A percentile compares a stretch with the other conserved stretches of the same genome.
Evolutionary conservation across 2,888 invertebrate genomes (phyloP).

Genomic region (Megaustenia siamemsis): DNA sequence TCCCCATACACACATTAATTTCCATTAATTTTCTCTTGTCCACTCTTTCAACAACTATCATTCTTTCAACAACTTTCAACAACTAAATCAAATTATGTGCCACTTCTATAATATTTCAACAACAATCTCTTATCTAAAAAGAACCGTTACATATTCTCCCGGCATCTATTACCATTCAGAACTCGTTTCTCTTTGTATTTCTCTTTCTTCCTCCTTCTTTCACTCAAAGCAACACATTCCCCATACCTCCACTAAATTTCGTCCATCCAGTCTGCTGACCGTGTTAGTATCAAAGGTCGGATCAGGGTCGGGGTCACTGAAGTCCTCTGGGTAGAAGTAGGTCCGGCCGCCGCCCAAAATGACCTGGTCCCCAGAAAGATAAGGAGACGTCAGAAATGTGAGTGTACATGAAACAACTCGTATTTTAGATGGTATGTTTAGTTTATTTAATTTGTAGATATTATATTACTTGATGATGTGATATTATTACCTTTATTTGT

Average conservation of each 20-base stretch:
- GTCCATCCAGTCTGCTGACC: constrained; percentile 12
- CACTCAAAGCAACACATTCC: not conserved
- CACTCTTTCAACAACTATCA: not conserved
- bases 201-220: constrained; percentile 13
- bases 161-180: too few relatives aligned
- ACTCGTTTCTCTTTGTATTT: too few relatives aligned
- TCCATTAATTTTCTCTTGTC: too few relatives aligned
- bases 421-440: too few relatives aligned
- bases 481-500: not conserved
- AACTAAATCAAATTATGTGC: not conserved
- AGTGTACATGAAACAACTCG: not conserved
- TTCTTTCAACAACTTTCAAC: not conserved
- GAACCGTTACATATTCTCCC: too few relatives aligned
- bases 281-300: constrained; percentile 14
- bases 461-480: not conserved
- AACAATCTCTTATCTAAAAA: too few relatives aligned
- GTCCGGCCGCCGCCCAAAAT: constrained; percentile 60
- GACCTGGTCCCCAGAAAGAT: not conserved
- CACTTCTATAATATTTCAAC: too few relatives aligned
- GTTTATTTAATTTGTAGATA: not conserved
- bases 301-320: constrained; percentile 62
- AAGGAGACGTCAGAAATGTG: too few relatives aligned
- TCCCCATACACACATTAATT: too few relatives aligned
- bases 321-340: constrained; percentile 64
- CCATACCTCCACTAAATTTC: constrained; percentile 30